Base-by-base conservation (phyloP, 2,113 vertebrate genomes). In the Paradisaea rubra region DNA sequence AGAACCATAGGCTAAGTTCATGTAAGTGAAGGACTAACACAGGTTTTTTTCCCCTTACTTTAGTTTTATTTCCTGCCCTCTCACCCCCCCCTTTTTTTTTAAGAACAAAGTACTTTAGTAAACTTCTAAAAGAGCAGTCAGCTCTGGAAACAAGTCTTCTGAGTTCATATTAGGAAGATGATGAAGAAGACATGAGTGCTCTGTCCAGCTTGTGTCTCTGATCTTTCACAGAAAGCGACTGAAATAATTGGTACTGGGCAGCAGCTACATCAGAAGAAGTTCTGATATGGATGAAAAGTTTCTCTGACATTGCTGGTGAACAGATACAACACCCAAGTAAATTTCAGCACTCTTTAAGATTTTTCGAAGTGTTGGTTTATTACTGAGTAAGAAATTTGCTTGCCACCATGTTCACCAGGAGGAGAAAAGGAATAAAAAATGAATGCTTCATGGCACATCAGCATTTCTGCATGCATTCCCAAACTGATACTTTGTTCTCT, bases 1-100 rank as follows among this genome's bases (percentile, higher is more conserved):
- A 52, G 89, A 93, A 33, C 25, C 57, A 23, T 31, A 66, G 50
- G 10, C 37, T 88, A 56, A 70, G 52, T 96, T 95, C 53, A 61
- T 65, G 52, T 61, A 31, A 78, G 33, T 81, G 82, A 95, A 60
- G 54, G 70, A 28, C 33, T 70, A 21, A 27, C 15, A 27, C 15
- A 28, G 23, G 1, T 5, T 1, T 1, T 57, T 83, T 31, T 28
- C 2, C 8, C 39, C 10, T 6, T 45, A 20, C 35, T 61, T 66
- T 57, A n/a, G 7, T 68, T 82, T 61, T 89, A 37, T 47, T 30
- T 76, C 47, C 47, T 53, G 7, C n/a, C 44, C 33, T 35, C 25
- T 15, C 7, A 0, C 19, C 1, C 4, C 10, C 4, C 14, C 12
- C n/a, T n/a, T 61, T 22, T 31, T 61, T 63, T 64, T 73, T 41